A percentile compares a stretch with the other conserved stretches of the same genome.
phyloP scores from a whole-genome alignment of 2,113 vertebrate genomes.

The Rhinolophus sinicus region DNA sequence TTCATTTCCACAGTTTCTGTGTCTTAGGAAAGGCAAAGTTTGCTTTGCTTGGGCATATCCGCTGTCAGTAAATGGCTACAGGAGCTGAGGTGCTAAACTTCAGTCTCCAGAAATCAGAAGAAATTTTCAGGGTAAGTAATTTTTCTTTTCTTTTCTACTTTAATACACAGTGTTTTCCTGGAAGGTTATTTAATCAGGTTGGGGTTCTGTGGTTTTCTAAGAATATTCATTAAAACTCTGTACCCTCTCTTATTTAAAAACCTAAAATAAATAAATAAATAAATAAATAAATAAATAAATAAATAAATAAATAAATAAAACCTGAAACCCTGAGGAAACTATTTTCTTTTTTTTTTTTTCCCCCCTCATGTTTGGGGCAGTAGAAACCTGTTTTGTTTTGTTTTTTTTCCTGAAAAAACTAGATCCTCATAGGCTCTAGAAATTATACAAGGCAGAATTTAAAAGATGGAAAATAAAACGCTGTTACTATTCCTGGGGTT shows the following conservation, averaged over 20 bases:
- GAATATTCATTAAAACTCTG: slow-evolving; percentile 49
- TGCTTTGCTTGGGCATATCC: slow-evolving; percentile 44
- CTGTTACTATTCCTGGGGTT: slow-evolving; percentile 65
- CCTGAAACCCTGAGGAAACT: slow-evolving; percentile 6
- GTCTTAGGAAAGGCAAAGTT: slow-evolving; percentile 74
- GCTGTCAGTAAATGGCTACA: slow-evolving; percentile 55
- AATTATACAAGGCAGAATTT: slow-evolving; percentile 64
- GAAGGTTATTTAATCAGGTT: slow-evolving; percentile 60
- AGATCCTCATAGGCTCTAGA: slow-evolving; percentile 43
- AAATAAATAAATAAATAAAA: no score
- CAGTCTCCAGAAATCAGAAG: slow-evolving; percentile 68
- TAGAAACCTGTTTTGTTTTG: slow-evolving; percentile 41
- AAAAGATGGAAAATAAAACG: slow-evolving; percentile 66
- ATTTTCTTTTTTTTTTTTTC: slow-evolving; percentile 39
- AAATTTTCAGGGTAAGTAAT: slow-evolving; percentile 80
- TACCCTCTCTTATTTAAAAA: slow-evolving; percentile 50
- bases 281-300: no score
- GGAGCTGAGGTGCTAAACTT: slow-evolving; percentile 63
- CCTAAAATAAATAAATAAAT: no score
- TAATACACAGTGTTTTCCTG: background rate
- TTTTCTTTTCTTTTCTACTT: slow-evolving; percentile 73
- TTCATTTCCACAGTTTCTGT: slow-evolving; percentile 60
- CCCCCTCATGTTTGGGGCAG: slow-evolving; percentile 1
- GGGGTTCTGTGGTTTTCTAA: slow-evolving; percentile 56
- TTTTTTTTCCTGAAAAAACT: background rate